These are phyloP conservation scores for Eilema caniola DNA, from an alignment of 2,888 invertebrate species.

Conservation along the genomic window DNA sequence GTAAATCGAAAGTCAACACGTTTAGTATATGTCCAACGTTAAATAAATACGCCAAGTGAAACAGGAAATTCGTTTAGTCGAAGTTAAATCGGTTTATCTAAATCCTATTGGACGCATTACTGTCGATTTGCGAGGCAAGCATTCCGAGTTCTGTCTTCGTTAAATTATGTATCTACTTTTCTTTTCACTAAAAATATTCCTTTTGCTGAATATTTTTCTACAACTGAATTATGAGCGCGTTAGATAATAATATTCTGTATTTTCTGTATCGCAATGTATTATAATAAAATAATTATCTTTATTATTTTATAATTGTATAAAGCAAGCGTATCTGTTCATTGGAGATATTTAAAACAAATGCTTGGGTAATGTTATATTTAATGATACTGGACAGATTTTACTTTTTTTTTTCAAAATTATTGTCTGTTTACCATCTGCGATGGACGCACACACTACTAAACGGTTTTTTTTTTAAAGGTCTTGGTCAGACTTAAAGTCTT, in stretches of 20 bases:
- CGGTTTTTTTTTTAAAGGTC: too few relatives aligned
- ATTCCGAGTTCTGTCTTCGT: slow-evolving; percentile 17
- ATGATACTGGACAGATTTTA: too few relatives aligned
- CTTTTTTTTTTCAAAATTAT: too few relatives aligned
- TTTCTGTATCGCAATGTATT: neutral
- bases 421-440: too few relatives aligned
- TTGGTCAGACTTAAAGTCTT: too few relatives aligned
- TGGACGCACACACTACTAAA: too few relatives aligned
- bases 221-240: neutral
- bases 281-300: neutral
- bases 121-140: slow-evolving; percentile 43
- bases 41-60: slow-evolving; percentile 43
- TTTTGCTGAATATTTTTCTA: neutral
- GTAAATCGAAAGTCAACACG: neutral
- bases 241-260: neutral
- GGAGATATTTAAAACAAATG: too few relatives aligned
- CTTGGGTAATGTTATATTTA: too few relatives aligned
- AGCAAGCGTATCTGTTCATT: too few relatives aligned
- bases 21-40: slow-evolving; percentile 8
- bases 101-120: slow-evolving; percentile 50
- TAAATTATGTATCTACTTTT: slow-evolving; percentile 22
- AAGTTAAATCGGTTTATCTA: slow-evolving; percentile 53
- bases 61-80: slow-evolving; percentile 48
- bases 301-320: too few relatives aligned
- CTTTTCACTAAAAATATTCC: slow-evolving; percentile 18